Evolutionary conservation across 2,888 invertebrate species (phyloP), one percentile per base, ranked within the genome.

Genomic region (Mythimna impura): DNA sequence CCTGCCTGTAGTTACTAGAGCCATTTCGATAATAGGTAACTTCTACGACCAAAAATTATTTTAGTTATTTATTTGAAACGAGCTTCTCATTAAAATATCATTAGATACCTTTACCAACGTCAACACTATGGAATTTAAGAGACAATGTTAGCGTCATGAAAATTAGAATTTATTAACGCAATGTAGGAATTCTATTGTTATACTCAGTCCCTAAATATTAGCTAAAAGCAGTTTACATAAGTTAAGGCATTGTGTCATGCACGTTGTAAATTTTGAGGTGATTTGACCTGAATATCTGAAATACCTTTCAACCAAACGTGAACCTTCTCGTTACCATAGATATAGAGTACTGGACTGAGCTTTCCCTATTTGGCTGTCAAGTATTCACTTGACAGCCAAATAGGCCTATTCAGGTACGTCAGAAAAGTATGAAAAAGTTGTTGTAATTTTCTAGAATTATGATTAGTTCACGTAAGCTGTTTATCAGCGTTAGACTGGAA

Each of bases 231-330:
- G 61, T 70, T 67, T 43, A 73, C 74, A 70, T 80, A 70, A 74
- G 54, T 68, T 57, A 66, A 14, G 34, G 52, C 66, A 81, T 71
- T 82, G 74, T 82, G 22, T 60, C 58, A 47, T 66, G 71, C 67
- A 79, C 79, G 83, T 79, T 58, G 62, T 82, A 79, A 65, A 80
- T 75, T 82, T 81, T 64, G 80, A 55, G 65, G 71, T 70, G 62
- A 78, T 81, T 78, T 71, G 78, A 78, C 83, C 84, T 81, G 68
- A 80, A 82, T 85, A 73, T 71, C 64, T 71, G n/a, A 57, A 73
- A 82, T 82, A 64, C 61, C 75, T 76, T 17, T 17, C 36, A 65
- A 58, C 60, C 54, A 63, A 76, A 75, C 66, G 63, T 69, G 43
- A 58, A 57, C 43, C 65, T 30, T 22, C 63, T 40, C 22, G 60